Base-by-base conservation (phyloP, 2,888 invertebrate species). In the Blomia tropicalis region DNA sequence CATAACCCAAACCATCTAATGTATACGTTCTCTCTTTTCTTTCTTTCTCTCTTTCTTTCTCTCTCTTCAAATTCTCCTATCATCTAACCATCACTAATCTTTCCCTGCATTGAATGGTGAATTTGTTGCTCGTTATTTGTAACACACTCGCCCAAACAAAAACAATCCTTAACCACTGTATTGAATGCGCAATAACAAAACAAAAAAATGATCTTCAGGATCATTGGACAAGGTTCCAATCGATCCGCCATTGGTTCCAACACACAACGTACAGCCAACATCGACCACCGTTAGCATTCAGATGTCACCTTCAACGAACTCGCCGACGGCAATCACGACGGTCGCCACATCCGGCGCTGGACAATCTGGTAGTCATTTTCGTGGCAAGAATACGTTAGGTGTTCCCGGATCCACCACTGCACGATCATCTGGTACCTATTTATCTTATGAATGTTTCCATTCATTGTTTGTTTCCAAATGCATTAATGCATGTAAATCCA, bases 381-480 rank as follows among this genome's bases (percentile, higher is more conserved):
- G 29, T 3, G 56, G 56, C 1, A 56, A 56, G 7, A 56, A 36
- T 36, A 56, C 56, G n/a, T 36, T 56, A 36, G 56, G 56, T 36
- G 56, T 56, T n/a, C 56, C 56, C 14, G 56, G 51, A 7, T 7
- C 51, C 23, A 27, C 51, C 14, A 11, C 51, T 22, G 51, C 51
- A 47, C 51, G 51, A 47, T 47, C 51, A 11, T 41, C 41, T n/a
- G 51, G 51, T 47, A 47, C 51, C 27, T 22, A 47, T 36, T 17
- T 36, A 7, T 36, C 36, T 36, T n/a, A n/a, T n/a, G n/a, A n/a
- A n/a, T n/a, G n/a, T n/a, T n/a, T n/a, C n/a, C n/a, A n/a, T n/a
- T n/a, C n/a, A n/a, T n/a, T n/a, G n/a, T n/a, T n/a, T n/a, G n/a
- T n/a, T n/a, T n/a, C n/a, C n/a, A n/a, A n/a, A n/a, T n/a, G n/a